Base-by-base conservation (phyloP, 2,797 vertebrate genomes). In the Dallia pectoralis region DNA sequence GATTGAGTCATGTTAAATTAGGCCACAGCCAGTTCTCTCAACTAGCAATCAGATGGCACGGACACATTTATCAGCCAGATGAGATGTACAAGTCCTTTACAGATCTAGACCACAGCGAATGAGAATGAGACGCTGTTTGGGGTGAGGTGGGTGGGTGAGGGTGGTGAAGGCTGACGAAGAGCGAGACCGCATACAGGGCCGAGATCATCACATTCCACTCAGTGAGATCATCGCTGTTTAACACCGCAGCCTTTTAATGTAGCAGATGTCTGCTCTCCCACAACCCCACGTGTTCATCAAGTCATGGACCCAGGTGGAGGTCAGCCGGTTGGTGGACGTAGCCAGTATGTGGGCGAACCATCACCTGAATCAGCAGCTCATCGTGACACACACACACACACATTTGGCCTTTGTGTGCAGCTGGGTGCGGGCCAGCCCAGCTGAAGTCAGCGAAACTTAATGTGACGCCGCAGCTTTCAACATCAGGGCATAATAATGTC, bases 81-180 rank as follows among this genome's bases (percentile, higher is more conserved):
- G 36, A 40, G 36, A 40, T 40, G 36, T 40, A 40, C 36, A 40
- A 87, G 81, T 81, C 81, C 27, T 15, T 75, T 59, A 40, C 40
- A 14, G 14, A 44, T 12, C 40, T 44, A 44, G 40, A 44, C 40
- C 40, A 44, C 40, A 44, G 40, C 3, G 40, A 12, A 3, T 9
- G 40, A 12, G 40, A 44, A 44, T 44, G 40, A 44, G 40, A 9
- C 14, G 22, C 11, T 4, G 25, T 12, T 59, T 19, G 53, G 22
- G 3, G 51, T 40, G 68, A 63, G 85, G 86, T 89, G 89, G 90
- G 86, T n/a, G 86, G 84, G 9, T 40, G 67, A 44, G 70, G 22
- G 40, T 27, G 69, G 69, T 74, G 77, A 87, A 86, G 85, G 82
- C 59, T 84, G 74, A 18, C 74, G 40, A 51, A 68, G 40, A 19